These are phyloP conservation scores for Dromiciops gliroides DNA, from an alignment of 2,113 vertebrate species.

Conservation along the genomic window DNA sequence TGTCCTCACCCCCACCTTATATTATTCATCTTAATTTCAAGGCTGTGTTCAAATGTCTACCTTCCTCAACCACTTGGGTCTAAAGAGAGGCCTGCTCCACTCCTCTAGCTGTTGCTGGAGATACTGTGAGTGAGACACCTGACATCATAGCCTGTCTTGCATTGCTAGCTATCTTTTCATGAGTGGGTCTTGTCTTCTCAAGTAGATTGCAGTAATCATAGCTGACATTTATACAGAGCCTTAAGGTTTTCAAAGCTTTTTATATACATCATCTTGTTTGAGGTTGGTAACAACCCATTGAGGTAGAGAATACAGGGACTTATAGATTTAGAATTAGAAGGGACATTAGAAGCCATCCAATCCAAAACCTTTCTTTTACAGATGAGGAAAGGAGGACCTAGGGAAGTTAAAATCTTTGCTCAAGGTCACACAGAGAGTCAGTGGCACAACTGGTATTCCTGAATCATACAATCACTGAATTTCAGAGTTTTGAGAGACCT, in stretches of 20 bases:
- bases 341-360: not conserved
- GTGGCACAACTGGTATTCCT: not conserved
- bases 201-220: not conserved
- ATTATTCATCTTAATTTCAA: not conserved
- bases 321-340: not conserved
- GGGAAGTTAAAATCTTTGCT: not conserved
- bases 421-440: not conserved
- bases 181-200: not conserved
- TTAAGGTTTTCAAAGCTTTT: not conserved
- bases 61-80: not conserved
- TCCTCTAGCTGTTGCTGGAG: not conserved
- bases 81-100: not conserved
- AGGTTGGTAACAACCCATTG: not conserved
- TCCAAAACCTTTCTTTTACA: not conserved
- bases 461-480: not conserved
- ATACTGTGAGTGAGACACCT: not conserved
- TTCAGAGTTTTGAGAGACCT: not conserved
- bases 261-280: not conserved
- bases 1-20: not conserved
- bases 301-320: not conserved
- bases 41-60: not conserved
- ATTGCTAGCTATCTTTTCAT: not conserved
- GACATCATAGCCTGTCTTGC: not conserved
- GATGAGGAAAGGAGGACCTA: not conserved
- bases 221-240: not conserved